Evolutionary conservation across 2,113 vertebrate genomes (phyloP).

Genomic region (Dolichotis patagonum): DNA sequence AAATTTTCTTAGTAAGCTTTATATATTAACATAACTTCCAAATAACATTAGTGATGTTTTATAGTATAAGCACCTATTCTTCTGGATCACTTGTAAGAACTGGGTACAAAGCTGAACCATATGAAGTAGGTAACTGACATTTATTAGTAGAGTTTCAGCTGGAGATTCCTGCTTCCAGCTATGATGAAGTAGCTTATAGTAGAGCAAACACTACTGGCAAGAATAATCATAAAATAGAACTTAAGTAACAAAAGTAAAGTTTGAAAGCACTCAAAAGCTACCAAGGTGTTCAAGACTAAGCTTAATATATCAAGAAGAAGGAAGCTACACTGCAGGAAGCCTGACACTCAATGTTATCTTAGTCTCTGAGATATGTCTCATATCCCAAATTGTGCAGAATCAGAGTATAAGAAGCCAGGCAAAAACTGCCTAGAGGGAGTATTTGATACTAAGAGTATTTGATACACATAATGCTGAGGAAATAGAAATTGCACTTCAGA

Average conservation of each 20-base stretch:
- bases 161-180: background rate
- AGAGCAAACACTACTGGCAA: background rate
- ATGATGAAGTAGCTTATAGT: background rate
- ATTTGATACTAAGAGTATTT: background rate
- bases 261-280: background rate
- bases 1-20: background rate
- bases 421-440: background rate
- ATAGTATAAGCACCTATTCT: background rate
- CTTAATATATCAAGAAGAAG: background rate
- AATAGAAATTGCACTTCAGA: background rate
- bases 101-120: background rate
- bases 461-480: background rate
- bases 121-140: background rate
- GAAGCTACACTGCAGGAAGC: background rate
- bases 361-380: background rate
- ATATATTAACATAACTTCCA: background rate
- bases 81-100: background rate
- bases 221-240: constrained; percentile 16
- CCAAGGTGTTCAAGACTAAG: background rate
- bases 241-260: background rate
- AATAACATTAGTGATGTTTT: background rate
- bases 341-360: background rate
- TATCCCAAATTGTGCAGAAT: background rate
- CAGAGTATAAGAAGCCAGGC: background rate
- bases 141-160: background rate